These are phyloP conservation scores for Ashinkailepas kermadecensis DNA, from an alignment of 2,888 invertebrate genomes.

Conservation along the genomic window DNA sequence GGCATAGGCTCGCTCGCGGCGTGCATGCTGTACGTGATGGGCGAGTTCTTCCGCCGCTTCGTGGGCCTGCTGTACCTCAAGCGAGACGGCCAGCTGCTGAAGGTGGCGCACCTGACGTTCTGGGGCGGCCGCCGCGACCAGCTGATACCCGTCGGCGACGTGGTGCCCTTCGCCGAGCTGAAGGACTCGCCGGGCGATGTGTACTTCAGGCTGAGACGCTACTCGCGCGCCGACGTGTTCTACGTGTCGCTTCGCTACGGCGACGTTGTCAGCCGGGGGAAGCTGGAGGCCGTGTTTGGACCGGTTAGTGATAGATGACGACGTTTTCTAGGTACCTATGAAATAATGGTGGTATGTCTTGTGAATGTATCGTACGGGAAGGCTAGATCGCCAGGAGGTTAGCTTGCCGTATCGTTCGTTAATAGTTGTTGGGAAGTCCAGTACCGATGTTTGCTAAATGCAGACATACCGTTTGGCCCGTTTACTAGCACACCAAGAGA, in stretches of 20 bases:
- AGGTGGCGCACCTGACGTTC: background rate
- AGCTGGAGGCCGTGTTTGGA: background rate
- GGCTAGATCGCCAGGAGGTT: too few relatives aligned
- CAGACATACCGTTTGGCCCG: too few relatives aligned
- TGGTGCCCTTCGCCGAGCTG: background rate
- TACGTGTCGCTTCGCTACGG: slow-evolving; percentile 1
- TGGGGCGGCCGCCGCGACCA: background rate
- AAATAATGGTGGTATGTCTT: background rate
- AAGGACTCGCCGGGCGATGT: background rate
- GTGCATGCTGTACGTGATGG: slow-evolving; percentile 6
- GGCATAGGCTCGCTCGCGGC: background rate
- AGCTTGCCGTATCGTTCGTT: too few relatives aligned
- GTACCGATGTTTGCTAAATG: too few relatives aligned
- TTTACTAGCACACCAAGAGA: too few relatives aligned
- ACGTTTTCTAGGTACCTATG: background rate
- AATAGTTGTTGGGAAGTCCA: too few relatives aligned
- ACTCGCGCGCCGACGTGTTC: background rate
- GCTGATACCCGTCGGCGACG: background rate
- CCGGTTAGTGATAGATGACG: background rate
- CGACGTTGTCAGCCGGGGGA: background rate
- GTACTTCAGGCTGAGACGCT: background rate
- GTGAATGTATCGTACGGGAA: too few relatives aligned
- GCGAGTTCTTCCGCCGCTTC: slow-evolving; percentile 13
- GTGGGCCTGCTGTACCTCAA: background rate
- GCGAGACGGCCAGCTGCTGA: background rate